Evolutionary conservation across 2,888 invertebrate genomes (phyloP), one percentile per base, ranked within the genome.

Genomic region (Hetaerina titia): DNA sequence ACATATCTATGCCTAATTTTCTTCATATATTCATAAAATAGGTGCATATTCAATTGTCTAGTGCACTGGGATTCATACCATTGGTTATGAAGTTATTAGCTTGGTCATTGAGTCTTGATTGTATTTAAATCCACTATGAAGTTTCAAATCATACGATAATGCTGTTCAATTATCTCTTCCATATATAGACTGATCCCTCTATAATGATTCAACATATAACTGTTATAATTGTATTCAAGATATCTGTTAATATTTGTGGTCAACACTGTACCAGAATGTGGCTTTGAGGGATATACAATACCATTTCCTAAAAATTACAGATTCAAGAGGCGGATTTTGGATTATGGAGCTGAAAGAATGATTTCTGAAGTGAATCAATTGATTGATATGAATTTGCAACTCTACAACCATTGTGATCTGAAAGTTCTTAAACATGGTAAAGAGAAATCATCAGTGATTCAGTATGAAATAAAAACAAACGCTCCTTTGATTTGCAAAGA

Each of bases 311-410:
- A n/a, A 88, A 17, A 45, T 92, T 92, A 2, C 92, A 92, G 92
- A n/a, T 92, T 92, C 56, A 92, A 92, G 15, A 56, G 89, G 22
- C 88, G n/a, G 0, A 89, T 95, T 25, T 15, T 64, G 22, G 63
- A 89, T 4, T 95, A 89, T 64, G 94, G 94, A 19, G 25, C 9
- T 89, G 64, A 87, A 11, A 45, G 56, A 25, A 88, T 95, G 94
- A 6, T 95, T 15, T 89, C 89, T 64, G 58, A 95, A 64, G 64
- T 95, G 4, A 69, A 89, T 11, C 60, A n/a, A 13, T 45, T 95
- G 25, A 19, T 58, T 56, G 87, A 22, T 4, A 19, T 89, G 56
- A 95, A 95, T 64, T 7, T 11, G 45, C 15, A 95, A 25, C 64
- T 92, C 19, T 92, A 69, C 13, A 11, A 22, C 22, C 15, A 92